Evolutionary conservation across 2,797 vertebrate genomes (phyloP).

Genomic region (Eospalax fontanierii): DNA sequence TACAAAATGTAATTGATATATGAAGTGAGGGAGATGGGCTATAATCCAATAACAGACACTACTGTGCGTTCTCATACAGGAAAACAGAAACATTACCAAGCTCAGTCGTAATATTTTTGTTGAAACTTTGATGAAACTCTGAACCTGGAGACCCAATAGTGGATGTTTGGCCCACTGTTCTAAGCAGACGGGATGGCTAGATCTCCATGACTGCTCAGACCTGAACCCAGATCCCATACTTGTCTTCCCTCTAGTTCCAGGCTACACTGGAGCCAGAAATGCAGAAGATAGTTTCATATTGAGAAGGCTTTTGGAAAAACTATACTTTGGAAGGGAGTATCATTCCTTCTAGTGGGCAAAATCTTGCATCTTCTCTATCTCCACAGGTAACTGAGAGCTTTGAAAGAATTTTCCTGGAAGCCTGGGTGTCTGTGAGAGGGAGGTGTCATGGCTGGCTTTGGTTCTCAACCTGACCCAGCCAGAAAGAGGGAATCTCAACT

Average conservation of each 20-base stretch:
- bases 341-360: background rate
- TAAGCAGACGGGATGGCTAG: background rate
- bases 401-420: background rate
- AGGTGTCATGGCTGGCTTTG: too few relatives aligned
- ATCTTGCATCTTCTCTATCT: background rate
- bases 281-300: background rate
- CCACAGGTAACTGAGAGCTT: background rate
- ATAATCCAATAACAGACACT: background rate
- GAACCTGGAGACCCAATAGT: background rate
- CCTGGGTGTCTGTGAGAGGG: background rate
- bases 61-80: background rate
- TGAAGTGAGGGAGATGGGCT: background rate
- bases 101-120: background rate
- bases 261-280: background rate
- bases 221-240: background rate
- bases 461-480: too few relatives aligned
- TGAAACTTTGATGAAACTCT: background rate
- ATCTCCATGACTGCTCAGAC: background rate
- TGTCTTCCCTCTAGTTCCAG: background rate
- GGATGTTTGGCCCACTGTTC: background rate
- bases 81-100: background rate
- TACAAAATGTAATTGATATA: background rate
- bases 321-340: background rate
- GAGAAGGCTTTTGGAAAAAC: slow-evolving; percentile 30
- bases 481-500: too few relatives aligned